A percentile compares a stretch with the other conserved stretches of the same genome.
These are phyloP conservation scores for Avahi laniger DNA, from an alignment of 2,797 vertebrate species.

Conservation along the genomic window DNA sequence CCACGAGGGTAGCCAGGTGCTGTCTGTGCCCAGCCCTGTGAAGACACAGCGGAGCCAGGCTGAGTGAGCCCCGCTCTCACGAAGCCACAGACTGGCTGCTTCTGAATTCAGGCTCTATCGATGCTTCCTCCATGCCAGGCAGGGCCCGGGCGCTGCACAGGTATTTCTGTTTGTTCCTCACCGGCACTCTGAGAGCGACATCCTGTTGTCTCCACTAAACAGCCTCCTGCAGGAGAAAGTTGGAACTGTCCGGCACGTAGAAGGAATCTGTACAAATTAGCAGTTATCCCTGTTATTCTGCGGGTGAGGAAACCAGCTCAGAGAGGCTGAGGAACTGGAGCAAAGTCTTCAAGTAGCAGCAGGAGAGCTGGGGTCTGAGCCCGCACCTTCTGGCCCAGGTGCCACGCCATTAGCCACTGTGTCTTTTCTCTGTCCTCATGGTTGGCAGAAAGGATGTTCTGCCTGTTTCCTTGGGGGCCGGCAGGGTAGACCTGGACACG, in stretches of 20 bases:
- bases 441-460: background rate
- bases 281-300: background rate
- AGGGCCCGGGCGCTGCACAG: background rate
- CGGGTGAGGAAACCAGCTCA: fast-evolving
- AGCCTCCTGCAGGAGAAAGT: background rate
- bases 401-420: fast-evolving
- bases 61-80: background rate
- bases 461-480: background rate
- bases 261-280: background rate
- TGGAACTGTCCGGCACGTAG: fast-evolving
- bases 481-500: background rate
- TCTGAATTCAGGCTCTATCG: background rate
- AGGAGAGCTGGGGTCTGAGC: background rate
- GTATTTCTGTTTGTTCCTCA: background rate
- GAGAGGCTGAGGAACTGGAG: background rate
- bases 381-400: fast-evolving
- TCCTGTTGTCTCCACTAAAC: background rate
- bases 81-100: background rate
- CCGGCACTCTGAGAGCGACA: fast-evolving
- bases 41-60: background rate
- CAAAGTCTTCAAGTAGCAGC: fast-evolving
- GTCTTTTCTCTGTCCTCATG: fast-evolving
- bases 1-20: fast-evolving
- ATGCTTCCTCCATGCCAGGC: background rate
- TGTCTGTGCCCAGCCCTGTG: fast-evolving